Base-by-base conservation (phyloP, 2,888 invertebrate species). In the Diaphora mendica region DNA sequence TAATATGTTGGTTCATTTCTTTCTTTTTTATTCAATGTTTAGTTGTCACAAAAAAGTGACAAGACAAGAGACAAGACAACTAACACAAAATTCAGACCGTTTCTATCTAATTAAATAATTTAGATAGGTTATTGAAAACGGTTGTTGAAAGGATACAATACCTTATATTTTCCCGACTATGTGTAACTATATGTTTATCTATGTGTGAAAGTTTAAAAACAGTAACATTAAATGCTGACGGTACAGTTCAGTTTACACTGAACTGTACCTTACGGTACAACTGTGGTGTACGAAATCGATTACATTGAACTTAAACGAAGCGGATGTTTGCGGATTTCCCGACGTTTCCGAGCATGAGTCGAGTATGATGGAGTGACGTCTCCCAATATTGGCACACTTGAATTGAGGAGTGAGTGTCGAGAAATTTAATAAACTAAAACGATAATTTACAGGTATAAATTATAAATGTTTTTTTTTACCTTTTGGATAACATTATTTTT, bases 281-380 rank as follows among this genome's bases (percentile, higher is more conserved):
- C 55, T 35, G 51, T 55, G n/a, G 35, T 55, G 26, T 69, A 70
- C 62, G 59, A 70, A 70, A 55, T 70, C 70, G 42, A 70, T 70
- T 20, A 42, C 55, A 70, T 62, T 62, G 42, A 70, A 62, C 20
- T 70, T 44, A 70, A 62, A 39, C 35, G 30, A 42, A 70, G 62
- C 59, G 59, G 42, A 42, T 62, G 70, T 70, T 70, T 70, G 30
- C 68, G 20, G 55, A 68, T n/a, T 68, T 68, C 35, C 35, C 51
- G 51, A 30, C 51, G 68, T 51, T 68, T n/a, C 51, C 55, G 35
- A 68, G 51, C 55, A 55, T 68, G 68, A 55, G 39, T 70, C 62
- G 62, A 70, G 62, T 70, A 42, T 62, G 62, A 42, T 70, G 42
- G 8, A 70, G 44, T 30, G 42, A 59, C 59, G 42, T 42, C 39